Conservation (phyloP, 2,113 vertebrate species). For the Oxygymnocypris stewartii region DNA sequence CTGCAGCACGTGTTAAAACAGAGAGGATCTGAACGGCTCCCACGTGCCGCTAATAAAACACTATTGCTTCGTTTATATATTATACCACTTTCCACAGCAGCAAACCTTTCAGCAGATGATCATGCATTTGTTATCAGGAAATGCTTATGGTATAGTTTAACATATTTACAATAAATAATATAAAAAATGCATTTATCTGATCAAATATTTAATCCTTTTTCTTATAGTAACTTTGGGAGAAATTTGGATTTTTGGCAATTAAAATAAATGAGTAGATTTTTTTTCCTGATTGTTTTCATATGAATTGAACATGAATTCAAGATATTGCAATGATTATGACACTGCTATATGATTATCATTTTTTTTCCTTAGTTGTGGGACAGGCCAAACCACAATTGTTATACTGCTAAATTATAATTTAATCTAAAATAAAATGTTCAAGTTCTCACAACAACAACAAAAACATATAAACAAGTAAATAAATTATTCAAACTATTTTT, state of each 20-base stretch:
- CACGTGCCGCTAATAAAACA: conserved; percentile 5
- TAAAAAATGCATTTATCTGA: neutral
- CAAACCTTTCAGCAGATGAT: neutral
- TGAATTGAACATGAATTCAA: neutral
- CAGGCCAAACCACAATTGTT: neutral
- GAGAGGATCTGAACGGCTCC: neutral
- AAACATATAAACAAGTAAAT: too few relatives aligned
- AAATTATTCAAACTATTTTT: too few relatives aligned
- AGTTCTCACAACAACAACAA: too few relatives aligned
- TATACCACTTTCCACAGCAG: neutral
- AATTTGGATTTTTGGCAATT: neutral
- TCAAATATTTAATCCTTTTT: neutral
- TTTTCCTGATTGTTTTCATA: too few relatives aligned
- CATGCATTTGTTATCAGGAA: neutral
- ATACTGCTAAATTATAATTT: too few relatives aligned
- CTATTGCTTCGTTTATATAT: neutral
- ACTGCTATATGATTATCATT: neutral
- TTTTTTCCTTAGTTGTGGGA: too few relatives aligned
- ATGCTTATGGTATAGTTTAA: neutral
- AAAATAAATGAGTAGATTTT: neutral
- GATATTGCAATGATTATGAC: neutral
- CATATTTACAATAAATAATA: neutral
- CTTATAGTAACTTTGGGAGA: neutral
- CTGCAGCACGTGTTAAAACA: neutral
- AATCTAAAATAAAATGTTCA: too few relatives aligned